A percentile compares a stretch with the other conserved stretches of the same genome.
These are phyloP conservation scores for Elegia similella DNA, from an alignment of 2,888 invertebrate genomes.

Conservation along the genomic window DNA sequence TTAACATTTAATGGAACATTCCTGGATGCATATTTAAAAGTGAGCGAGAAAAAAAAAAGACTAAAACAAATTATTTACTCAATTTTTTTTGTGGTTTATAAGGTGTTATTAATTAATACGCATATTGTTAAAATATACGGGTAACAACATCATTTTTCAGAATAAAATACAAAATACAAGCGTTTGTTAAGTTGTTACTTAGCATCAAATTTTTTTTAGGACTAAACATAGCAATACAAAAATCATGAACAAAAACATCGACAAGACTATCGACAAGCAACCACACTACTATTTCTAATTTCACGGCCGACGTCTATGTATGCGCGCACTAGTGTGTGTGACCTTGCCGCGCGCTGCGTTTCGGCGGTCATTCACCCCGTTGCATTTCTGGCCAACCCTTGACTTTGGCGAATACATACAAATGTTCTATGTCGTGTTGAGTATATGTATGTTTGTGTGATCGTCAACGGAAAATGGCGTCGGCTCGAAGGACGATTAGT, in stretches of 20 bases:
- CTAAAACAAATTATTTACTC: too few species aligned
- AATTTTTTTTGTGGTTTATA: too few species aligned
- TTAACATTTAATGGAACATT: too few species aligned
- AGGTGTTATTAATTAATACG: too few species aligned
- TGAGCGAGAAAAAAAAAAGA: too few species aligned
- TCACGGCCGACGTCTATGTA: slow-evolving; percentile 68
- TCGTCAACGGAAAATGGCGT: background rate
- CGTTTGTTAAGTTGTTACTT: too few species aligned
- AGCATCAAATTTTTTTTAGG: too few species aligned
- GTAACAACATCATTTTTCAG: too few species aligned
- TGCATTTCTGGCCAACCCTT: slow-evolving; percentile 71
- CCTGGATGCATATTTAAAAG: too few species aligned
- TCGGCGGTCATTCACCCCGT: slow-evolving; percentile 74
- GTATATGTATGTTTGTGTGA: slow-evolving; percentile 1
- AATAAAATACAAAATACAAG: too few species aligned
- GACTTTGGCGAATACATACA: slow-evolving; percentile 53
- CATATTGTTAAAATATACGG: too few species aligned
- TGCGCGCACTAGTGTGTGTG: slow-evolving; percentile 65
- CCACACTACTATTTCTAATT: slow-evolving; percentile 76
- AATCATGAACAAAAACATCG: slow-evolving; percentile 15
- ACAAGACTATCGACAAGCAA: slow-evolving; percentile 35
- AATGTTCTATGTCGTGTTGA: slow-evolving; percentile 22
- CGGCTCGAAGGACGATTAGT: background rate
- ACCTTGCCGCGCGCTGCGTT: slow-evolving; percentile 72
- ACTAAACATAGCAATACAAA: background rate